A percentile compares a stretch with the other conserved stretches of the same genome.
Evolutionary conservation across 1,140 invertebrate genomes (phyloP).

Genomic region (Acromyrmex charruanus): DNA sequence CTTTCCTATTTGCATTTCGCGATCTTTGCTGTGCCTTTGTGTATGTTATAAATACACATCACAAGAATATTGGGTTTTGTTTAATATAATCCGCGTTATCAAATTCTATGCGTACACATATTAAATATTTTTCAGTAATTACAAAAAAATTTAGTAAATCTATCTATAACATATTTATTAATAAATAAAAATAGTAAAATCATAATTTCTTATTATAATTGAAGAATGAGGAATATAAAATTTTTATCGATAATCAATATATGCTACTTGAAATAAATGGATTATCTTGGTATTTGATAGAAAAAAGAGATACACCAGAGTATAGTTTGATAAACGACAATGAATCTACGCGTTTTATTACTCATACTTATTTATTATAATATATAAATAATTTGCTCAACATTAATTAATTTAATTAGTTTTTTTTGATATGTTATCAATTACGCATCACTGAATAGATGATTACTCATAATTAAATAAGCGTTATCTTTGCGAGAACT

Average conservation of each 20-base stretch:
- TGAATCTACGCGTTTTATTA: neutral
- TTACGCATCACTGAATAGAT: neutral
- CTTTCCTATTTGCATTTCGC: neutral
- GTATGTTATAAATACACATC: neutral
- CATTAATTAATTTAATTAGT: constrained; percentile 4
- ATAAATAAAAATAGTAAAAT: neutral
- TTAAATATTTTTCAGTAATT: neutral
- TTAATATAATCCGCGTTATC: neutral
- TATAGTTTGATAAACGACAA: neutral
- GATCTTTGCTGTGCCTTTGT: neutral
- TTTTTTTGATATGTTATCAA: neutral
- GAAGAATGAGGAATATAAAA: neutral
- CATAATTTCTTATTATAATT: neutral
- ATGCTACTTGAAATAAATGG: neutral
- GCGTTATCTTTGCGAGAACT: neutral
- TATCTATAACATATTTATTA: neutral
- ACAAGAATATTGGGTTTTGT: neutral
- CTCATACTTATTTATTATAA: neutral
- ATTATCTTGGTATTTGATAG: neutral
- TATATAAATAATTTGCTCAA: neutral
- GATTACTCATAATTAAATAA: neutral
- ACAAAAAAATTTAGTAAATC: neutral
- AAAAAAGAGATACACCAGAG: neutral
- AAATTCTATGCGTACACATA: neutral
- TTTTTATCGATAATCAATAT: neutral